Base-by-base conservation (phyloP, 2,113 vertebrate species). In the Cebidichthys violaceus region DNA sequence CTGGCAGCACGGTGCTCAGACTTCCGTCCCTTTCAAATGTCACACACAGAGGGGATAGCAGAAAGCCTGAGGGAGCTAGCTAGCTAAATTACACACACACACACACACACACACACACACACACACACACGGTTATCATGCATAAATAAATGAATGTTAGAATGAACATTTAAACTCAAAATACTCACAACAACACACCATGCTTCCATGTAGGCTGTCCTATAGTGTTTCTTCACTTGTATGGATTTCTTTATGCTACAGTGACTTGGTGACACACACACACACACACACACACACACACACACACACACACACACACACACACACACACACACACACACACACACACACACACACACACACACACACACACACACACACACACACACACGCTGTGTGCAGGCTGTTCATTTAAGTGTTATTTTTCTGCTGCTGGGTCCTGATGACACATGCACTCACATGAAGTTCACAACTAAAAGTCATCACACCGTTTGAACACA, bases 1-100 rank as follows among this genome's bases (percentile, higher is more conserved):
- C 79, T 90, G 91, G 88, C 89, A 92, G 86, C 70, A 41, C 70
- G 33, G 86, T 76, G 82, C 83, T 84, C 76, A 88, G 81, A 84
- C 79, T 81, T 73, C 82, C 70, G n/a, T 87, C 89, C 78, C 66
- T 81, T 79, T 4, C 75, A 90, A 92, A 91, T 92, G 86, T 85
- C 88, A 78, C 90, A 90, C 89, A 91, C 85, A 87, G 66, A 86
- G 70, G 76, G 35, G 77, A 89, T 75, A 86, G 59, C 43, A 73
- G 67, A 86, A 62, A 77, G 82, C 88, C 88, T 17, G 62, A 27
- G 86, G 86, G 79, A 86, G 70, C 60, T 35, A 20, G 50, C 39
- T 27, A 45, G 66, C 67, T 64, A 45, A 65, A 9, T 59, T 55
- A 22, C 60, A 54, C 29, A 31, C 68, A 69, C 66, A 37, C 35